A percentile compares a stretch with the other conserved stretches of the same genome.
Conservation (phyloP, 2,797 vertebrate genomes). For the Halcyon badia region DNA sequence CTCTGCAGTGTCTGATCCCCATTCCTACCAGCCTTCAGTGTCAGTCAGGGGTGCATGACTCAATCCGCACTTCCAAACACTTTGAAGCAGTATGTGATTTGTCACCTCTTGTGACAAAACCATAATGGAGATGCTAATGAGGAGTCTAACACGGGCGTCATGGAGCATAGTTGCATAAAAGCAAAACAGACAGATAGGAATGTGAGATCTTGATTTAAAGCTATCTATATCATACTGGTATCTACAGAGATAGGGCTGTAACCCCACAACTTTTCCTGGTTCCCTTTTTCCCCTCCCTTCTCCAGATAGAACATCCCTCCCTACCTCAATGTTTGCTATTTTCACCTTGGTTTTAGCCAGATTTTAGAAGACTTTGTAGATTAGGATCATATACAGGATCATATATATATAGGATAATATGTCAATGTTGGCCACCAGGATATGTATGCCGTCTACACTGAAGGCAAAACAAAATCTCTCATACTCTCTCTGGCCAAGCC, state of each 20-base stretch:
- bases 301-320: background rate
- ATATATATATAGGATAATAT: background rate
- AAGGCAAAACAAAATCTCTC: background rate
- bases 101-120: background rate
- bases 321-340: accelerated
- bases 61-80: background rate
- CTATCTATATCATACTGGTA: background rate
- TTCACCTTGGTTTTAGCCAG: background rate
- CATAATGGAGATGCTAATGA: background rate
- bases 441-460: background rate
- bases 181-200: background rate
- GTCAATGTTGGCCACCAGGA: accelerated
- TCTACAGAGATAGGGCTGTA: background rate
- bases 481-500: background rate
- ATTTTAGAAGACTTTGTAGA: background rate
- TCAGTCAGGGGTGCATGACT: background rate
- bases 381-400: background rate
- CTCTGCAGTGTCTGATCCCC: background rate
- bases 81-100: background rate
- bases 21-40: background rate
- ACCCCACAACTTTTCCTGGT: background rate
- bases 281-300: background rate
- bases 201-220: background rate
- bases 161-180: background rate
- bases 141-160: background rate